These are phyloP conservation scores for Lamproptera curius DNA, from an alignment of 2,888 invertebrate species.

Conservation along the genomic window DNA sequence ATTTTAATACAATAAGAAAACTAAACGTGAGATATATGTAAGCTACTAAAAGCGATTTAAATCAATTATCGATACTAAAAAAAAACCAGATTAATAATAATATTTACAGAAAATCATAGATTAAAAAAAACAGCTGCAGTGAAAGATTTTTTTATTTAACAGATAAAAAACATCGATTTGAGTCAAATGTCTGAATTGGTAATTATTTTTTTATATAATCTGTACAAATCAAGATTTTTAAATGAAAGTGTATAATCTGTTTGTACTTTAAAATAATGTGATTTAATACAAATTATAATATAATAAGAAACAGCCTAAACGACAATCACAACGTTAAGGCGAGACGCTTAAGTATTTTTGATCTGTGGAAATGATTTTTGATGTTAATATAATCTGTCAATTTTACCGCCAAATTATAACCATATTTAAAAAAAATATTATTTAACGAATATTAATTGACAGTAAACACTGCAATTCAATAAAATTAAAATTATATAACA, in stretches of 20 bases:
- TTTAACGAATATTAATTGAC: too few species aligned
- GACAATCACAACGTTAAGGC: constrained; percentile 19
- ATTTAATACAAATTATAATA: constrained; percentile 8
- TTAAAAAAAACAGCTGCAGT: constrained; percentile 18
- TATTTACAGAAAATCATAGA: constrained; percentile 33
- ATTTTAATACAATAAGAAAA: constrained; percentile 49
- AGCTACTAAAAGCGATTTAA: constrained; percentile 23
- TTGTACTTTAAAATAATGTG: too few species aligned
- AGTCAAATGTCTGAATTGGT: constrained; percentile 27
- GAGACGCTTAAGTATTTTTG: constrained; percentile 8
- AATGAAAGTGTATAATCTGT: too few species aligned
- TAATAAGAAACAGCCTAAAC: constrained; percentile 18
- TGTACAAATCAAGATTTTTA: constrained; percentile 24
- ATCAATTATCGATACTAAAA: constrained; percentile 29
- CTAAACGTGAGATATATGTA: constrained; percentile 45
- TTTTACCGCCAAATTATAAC: neutral
- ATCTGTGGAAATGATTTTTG: constrained; percentile 12
- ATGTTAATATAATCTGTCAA: too few species aligned
- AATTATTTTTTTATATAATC: constrained; percentile 21
- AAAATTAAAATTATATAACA: too few species aligned
- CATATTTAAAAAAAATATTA: too few species aligned
- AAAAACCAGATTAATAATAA: constrained; percentile 29
- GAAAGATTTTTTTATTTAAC: neutral
- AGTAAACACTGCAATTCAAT: too few species aligned
- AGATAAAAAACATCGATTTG: constrained; percentile 12